Base-by-base conservation (phyloP, 2,888 invertebrate species). In the Orgyia antiqua region DNA sequence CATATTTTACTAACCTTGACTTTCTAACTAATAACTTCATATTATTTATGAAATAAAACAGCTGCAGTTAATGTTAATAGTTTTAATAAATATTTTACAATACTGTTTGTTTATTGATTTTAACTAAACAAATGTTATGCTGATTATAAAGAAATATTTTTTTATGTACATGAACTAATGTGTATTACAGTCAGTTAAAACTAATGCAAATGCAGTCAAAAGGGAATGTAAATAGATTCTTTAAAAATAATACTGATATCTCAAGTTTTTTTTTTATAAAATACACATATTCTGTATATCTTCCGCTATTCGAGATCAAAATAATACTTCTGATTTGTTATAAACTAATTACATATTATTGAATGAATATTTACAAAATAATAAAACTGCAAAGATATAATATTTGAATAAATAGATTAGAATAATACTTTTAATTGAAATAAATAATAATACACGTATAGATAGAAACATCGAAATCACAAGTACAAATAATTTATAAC, bases 71-170 rank as follows among this genome's bases (percentile, higher is more conserved):
- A 10, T 42, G 27, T 31, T 39, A 39, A 39, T 29, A 27, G 9
- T 48, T 45, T 46, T 4, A 49, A 33, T 52, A 42, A 47, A 49
- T 45, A 39, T 33, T 23, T 41, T 31, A 39, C 31, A 42, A 50
- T 52, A 50, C 50, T 53, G 52, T 29, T 45, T 33, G 27, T 41
- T 49, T 33, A 44, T 34, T 38, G 15, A 4, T 6, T 31, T 10
- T 13, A 5, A 17, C 17, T n/a, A n/a, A n/a, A 17, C 10, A 12
- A 10, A 2, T 17, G 3, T 17, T 27, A 2, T 25, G 15, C 15
- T 15, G 2, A 24, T 4, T 10, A 7, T 10, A 9, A 24, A 2
- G 3, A 10, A 11, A 24, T 24, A 6, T 24, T 24, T 10, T 24
- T 6, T 12, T 8, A 24, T 1, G 3, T 12, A 15, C 15, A 15